Evolutionary conservation across 2,797 vertebrate genomes (phyloP).

Genomic region (Argentina silus): DNA sequence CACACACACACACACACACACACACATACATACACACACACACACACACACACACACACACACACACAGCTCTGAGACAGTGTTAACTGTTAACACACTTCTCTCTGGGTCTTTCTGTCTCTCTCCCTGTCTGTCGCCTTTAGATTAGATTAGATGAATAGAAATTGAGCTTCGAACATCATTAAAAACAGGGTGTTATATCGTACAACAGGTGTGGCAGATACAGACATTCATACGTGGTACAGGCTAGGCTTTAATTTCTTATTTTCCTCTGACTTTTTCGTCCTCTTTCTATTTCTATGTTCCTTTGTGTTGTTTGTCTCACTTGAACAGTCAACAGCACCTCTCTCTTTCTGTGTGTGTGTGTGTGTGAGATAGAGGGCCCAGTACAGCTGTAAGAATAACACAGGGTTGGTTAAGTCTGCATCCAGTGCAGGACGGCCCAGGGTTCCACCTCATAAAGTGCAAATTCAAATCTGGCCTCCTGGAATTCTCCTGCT

Average conservation of each 20-base stretch:
- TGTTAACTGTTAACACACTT: neutral
- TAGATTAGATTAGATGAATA: no score
- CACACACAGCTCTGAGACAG: neutral
- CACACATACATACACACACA: constrained; percentile 4
- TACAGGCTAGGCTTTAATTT: no score
- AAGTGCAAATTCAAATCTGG: constrained; percentile 5
- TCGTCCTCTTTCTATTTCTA: neutral
- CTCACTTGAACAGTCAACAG: neutral
- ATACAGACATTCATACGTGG: no score
- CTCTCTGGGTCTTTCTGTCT: neutral
- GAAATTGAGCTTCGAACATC: no score
- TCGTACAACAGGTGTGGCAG: no score
- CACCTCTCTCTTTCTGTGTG: neutral
- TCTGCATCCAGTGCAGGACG: neutral
- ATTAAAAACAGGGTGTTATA: no score
- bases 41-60: neutral
- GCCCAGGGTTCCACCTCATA: constrained; percentile 4
- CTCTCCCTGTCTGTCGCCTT: neutral
- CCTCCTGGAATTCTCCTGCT: neutral
- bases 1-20: constrained; percentile 4
- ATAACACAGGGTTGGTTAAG: neutral
- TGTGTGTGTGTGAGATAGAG: neutral
- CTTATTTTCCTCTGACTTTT: no score
- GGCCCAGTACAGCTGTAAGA: neutral
- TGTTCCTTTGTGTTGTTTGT: neutral